Evolutionary conservation across 1,140 invertebrate species (phyloP).

Genomic region (Magallana angulata): DNA sequence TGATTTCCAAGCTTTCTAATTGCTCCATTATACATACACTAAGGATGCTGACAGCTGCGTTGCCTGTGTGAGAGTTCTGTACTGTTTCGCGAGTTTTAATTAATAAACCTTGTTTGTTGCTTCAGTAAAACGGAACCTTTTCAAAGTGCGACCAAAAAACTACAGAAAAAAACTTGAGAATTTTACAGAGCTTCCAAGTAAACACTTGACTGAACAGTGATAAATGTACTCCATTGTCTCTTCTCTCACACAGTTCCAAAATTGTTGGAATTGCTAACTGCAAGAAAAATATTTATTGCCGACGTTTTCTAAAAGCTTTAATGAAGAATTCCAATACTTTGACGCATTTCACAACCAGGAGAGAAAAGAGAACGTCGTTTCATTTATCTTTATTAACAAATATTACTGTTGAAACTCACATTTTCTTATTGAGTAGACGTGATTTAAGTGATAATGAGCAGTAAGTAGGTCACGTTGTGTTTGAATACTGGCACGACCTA

Average conservation of each 20-base stretch:
- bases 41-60: too few relatives aligned
- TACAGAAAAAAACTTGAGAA: conserved; percentile 4
- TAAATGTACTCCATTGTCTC: not conserved
- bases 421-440: too few relatives aligned
- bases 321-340: not conserved
- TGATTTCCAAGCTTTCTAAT: too few relatives aligned
- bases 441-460: not conserved
- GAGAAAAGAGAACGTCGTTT: not conserved
- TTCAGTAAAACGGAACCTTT: not conserved
- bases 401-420: too few relatives aligned
- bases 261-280: conserved; percentile 6
- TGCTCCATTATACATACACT: too few relatives aligned
- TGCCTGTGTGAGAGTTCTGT: not conserved
- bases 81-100: conserved; percentile 29
- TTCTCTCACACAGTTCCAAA: not conserved
- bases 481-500: not conserved
- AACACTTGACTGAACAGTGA: not conserved
- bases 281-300: conserved; percentile 8
- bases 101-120: conserved; percentile 30
- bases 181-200: not conserved
- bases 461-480: conserved; percentile 1
- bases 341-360: not conserved
- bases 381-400: too few relatives aligned
- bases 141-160: not conserved
- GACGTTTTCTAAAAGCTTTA: not conserved